phyloP scores from a whole-genome alignment of 2,113 vertebrate genomes.

The Peromyscus polionotus region DNA sequence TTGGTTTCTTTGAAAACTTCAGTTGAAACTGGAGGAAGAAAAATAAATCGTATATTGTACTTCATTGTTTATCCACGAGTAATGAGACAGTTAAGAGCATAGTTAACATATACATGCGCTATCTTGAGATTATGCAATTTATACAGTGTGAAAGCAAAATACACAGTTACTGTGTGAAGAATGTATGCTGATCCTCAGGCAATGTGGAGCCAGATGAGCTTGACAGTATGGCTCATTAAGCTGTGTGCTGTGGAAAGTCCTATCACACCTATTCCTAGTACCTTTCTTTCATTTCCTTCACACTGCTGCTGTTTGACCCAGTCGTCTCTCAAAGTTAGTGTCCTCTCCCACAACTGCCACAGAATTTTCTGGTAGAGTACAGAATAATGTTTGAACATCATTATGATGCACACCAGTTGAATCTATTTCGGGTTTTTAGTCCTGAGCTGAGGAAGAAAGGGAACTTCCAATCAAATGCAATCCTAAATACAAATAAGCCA shows the following conservation, averaged over 20 bases:
- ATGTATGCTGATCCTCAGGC: slow-evolving; percentile 61
- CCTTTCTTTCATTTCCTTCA: slow-evolving; percentile 36
- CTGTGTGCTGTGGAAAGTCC: background rate
- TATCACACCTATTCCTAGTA: background rate
- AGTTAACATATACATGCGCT: slow-evolving; percentile 75
- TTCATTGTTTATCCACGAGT: slow-evolving; percentile 68
- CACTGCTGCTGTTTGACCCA: slow-evolving; percentile 44
- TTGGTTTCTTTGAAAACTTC: slow-evolving; percentile 44
- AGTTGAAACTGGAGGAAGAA: slow-evolving; percentile 64
- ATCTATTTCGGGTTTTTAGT: slow-evolving; percentile 32
- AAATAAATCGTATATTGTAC: slow-evolving; percentile 54
- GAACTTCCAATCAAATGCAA: slow-evolving; percentile 62
- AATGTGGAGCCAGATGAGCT: slow-evolving; percentile 51
- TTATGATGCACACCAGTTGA: slow-evolving; percentile 1
- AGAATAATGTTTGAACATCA: slow-evolving; percentile 20
- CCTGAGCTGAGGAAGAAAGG: background rate
- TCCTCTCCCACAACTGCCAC: slow-evolving; percentile 30
- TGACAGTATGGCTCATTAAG: background rate
- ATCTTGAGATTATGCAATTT: slow-evolving; percentile 82
- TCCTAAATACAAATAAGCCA: slow-evolving; percentile 43
- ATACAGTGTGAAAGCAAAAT: slow-evolving; percentile 88
- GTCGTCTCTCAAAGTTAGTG: background rate
- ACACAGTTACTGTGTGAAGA: slow-evolving; percentile 86
- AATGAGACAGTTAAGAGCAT: slow-evolving; percentile 83
- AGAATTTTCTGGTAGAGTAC: slow-evolving; percentile 15